Base-by-base conservation (phyloP, 1,140 invertebrate species). In the Aethina tumida region DNA sequence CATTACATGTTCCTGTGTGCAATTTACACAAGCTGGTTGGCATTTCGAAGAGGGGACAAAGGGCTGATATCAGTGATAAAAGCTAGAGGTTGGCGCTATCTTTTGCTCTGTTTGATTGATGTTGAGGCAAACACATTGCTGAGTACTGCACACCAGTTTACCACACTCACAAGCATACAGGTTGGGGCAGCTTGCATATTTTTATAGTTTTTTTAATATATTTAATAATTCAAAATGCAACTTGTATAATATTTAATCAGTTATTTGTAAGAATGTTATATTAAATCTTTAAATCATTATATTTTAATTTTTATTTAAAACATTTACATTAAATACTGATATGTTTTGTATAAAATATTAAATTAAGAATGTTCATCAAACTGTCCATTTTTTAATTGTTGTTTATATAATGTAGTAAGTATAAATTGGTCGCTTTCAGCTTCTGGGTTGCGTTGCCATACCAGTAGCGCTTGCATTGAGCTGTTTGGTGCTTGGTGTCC, bases 371-470 rank as follows among this genome's bases (percentile, higher is more conserved):
- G n/a, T n/a, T 37, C 68, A 0, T n/a, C n/a, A n/a, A n/a, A n/a
- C n/a, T n/a, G n/a, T n/a, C n/a, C n/a, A n/a, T 47, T 64, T 19
- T 8, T 9, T 34, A 6, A 7, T 19, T 34, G 12, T 24, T 17
- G 16, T 24, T 31, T 30, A 19, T 32, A 9, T 31, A 12, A 0
- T n/a, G 10, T n/a, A 13, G 40, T 19, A 25, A 34, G 35, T 10
- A 35, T 16, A 39, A 35, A n/a, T 38, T 21, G 37, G 9, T 27
- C 24, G 38, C 59, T 79, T 80, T 67, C 70, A 91, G 82, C 65
- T 91, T 49, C 64, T 93, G 42, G 83, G 89, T 52, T 91, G 87
- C 62, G 85, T 86, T 40, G 83, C 84, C 12, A 86, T 92, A 43
- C 84, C 86, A 1, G 81, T 81, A 12, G 84, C 87, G 3, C 58